Conservation (phyloP, 1,140 invertebrate genomes). For the Phocides pigmalion region DNA sequence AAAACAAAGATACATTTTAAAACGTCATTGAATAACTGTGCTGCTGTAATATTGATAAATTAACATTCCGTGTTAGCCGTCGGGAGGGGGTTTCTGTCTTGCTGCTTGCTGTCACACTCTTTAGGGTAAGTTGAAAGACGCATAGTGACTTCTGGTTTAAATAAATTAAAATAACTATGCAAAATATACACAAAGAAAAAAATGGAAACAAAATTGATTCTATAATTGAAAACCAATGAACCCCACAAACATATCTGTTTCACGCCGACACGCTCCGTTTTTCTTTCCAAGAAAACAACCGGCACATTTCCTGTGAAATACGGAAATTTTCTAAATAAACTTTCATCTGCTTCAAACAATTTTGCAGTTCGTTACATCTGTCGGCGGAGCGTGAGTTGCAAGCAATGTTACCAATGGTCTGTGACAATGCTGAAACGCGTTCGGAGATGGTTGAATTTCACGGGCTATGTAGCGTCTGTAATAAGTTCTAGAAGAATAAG, state of each 20-base stretch:
- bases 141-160: too few relatives aligned
- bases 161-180: too few relatives aligned
- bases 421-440: slow-evolving; percentile 22
- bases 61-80: too few relatives aligned
- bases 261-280: neutral
- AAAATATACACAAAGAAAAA: neutral
- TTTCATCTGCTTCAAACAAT: slow-evolving; percentile 44
- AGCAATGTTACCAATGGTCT: slow-evolving; percentile 41
- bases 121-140: too few relatives aligned
- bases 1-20: too few relatives aligned
- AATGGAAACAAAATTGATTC: neutral
- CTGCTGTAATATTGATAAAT: too few relatives aligned
- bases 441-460: neutral
- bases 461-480: neutral
- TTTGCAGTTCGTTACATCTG: slow-evolving; percentile 47
- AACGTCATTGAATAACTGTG: too few relatives aligned
- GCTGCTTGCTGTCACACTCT: too few relatives aligned
- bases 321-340: slow-evolving; percentile 16
- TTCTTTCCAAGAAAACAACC: slow-evolving; percentile 11
- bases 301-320: neutral
- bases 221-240: slow-evolving; percentile 12
- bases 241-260: neutral
- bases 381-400: slow-evolving; percentile 38
- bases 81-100: too few relatives aligned
- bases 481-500: neutral